Percentiles rank a stretch among this genome's conserved stretches.
phyloP scores from a whole-genome alignment of 2,113 vertebrate genomes.

The Cheirogaleus medius region DNA sequence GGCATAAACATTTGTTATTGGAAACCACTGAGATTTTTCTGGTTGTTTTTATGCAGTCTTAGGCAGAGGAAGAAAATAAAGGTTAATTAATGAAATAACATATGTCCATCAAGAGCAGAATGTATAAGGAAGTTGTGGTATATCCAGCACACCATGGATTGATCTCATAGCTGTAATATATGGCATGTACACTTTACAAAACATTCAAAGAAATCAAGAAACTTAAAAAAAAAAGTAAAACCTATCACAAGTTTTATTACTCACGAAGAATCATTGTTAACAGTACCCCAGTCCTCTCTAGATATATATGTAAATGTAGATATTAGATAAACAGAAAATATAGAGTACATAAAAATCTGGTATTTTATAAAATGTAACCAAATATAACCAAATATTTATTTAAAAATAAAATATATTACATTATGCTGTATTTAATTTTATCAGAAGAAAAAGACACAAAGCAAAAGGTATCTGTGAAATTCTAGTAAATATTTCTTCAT shows the following conservation, averaged over 20 bases:
- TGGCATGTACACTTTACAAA: neutral
- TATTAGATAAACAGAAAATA: neutral
- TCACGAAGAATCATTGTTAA: neutral
- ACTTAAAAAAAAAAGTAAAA: neutral
- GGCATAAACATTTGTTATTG: neutral
- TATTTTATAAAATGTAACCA: neutral
- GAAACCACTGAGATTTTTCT: neutral
- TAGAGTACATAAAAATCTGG: neutral
- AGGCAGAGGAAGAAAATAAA: neutral
- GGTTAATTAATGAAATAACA: neutral
- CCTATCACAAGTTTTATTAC: neutral
- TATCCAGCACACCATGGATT: neutral
- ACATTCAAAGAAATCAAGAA: neutral
- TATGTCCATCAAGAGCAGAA: neutral
- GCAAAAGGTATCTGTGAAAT: neutral
- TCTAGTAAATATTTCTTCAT: neutral
- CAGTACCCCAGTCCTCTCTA: neutral
- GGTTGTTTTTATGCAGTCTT: neutral
- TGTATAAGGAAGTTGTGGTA: neutral
- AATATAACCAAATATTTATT: neutral
- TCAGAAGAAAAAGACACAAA: neutral
- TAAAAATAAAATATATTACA: neutral
- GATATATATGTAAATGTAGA: neutral
- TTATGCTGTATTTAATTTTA: neutral
- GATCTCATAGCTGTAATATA: neutral